These are phyloP conservation scores for Phrynosoma blainvillii DNA, from an alignment of 2,113 vertebrate species.

Conservation along the genomic window DNA sequence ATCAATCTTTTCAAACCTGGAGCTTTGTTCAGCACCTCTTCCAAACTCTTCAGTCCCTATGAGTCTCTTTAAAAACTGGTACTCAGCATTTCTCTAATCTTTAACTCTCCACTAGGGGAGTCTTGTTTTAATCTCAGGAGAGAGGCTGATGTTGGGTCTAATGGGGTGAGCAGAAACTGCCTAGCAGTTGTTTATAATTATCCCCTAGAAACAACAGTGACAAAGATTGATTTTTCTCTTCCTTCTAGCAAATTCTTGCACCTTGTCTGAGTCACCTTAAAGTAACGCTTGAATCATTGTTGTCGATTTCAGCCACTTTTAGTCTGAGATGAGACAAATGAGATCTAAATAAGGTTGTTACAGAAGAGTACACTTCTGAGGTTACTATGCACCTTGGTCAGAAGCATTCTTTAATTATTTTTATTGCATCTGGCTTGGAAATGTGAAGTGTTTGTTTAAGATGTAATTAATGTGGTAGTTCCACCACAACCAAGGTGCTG, in stretches of 20 bases:
- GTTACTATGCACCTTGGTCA: not conserved
- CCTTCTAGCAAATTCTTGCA: not conserved
- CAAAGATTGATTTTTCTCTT: not conserved
- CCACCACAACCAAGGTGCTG: not conserved
- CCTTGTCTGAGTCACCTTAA: not conserved
- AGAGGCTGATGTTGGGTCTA: not conserved
- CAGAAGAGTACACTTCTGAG: not conserved
- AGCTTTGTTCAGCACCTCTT: not conserved
- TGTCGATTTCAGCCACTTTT: not conserved
- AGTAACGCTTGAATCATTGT: not conserved
- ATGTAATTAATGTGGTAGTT: not conserved
- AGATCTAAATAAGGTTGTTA: not conserved
- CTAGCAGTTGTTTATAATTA: not conserved
- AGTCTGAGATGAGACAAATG: not conserved
- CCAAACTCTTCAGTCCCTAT: not conserved
- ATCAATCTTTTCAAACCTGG: not conserved
- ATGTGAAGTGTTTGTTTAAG: too few relatives aligned
- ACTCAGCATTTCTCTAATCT: not conserved
- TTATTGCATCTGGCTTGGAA: not conserved
- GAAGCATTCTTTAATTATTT: not conserved
- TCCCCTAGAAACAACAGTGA: not conserved
- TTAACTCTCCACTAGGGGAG: not conserved
- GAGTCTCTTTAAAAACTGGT: not conserved
- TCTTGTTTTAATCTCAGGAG: not conserved
- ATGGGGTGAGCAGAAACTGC: not conserved